phyloP scores from a whole-genome alignment of 2,797 vertebrate genomes.

The Poecilia picta region DNA sequence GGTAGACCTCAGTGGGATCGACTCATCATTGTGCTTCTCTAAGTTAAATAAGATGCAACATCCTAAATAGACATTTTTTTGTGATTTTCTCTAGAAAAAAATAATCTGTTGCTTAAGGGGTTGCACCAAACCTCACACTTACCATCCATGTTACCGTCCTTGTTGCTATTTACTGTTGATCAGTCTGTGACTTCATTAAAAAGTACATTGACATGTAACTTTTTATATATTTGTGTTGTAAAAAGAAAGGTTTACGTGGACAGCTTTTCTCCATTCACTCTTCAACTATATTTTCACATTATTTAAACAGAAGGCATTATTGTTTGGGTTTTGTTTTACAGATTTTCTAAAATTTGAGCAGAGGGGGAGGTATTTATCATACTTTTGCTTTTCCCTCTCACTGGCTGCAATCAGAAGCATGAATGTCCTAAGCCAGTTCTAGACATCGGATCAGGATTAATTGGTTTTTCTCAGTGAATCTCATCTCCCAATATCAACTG shows the following conservation, averaged over 20 bases:
- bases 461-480: neutral
- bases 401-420: neutral
- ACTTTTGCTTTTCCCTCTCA: neutral
- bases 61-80: neutral
- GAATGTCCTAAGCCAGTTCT: neutral
- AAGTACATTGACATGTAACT: neutral
- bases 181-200: neutral
- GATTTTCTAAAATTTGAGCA: neutral
- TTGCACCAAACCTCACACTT: neutral
- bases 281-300: neutral
- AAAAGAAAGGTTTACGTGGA: neutral
- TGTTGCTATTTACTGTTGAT: neutral
- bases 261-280: neutral
- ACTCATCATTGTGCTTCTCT: slow-evolving; percentile 28
- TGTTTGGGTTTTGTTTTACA: neutral
- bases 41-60: slow-evolving; percentile 22
- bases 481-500: neutral
- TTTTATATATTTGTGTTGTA: neutral
- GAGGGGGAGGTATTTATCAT: too few species aligned
- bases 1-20: slow-evolving; percentile 34
- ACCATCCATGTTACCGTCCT: neutral
- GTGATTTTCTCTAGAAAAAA: neutral
- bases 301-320: neutral
- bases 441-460: neutral
- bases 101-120: neutral